Evolutionary conservation across 1,140 invertebrate species (phyloP).

Genomic region (Batillaria attramentaria): DNA sequence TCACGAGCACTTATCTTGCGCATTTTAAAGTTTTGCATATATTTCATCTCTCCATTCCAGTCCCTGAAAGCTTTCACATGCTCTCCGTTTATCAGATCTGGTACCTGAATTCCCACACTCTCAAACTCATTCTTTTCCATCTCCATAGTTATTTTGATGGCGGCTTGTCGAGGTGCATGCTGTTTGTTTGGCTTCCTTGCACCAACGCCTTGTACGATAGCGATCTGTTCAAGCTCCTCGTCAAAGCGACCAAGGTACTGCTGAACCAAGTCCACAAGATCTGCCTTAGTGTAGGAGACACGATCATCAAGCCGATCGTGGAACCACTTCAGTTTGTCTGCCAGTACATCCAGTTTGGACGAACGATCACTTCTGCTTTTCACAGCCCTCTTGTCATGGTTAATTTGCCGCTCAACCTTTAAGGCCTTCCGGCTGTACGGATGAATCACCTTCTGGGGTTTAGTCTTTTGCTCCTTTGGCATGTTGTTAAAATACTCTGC

Average conservation of each 20-base stretch:
- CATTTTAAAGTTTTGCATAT: constrained; percentile 58
- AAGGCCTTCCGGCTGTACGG: constrained; percentile 65
- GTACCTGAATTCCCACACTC: constrained; percentile 60
- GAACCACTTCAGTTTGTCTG: constrained; percentile 59
- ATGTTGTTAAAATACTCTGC: constrained; percentile 38
- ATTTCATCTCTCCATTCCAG: constrained; percentile 60
- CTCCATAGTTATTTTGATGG: constrained; percentile 58
- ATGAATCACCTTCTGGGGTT: constrained; percentile 58
- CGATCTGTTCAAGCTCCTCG: constrained; percentile 65
- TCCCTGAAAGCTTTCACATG: constrained; percentile 53
- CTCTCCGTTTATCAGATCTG: constrained; percentile 59
- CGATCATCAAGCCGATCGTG: constrained; percentile 43
- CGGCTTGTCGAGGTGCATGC: constrained; percentile 53
- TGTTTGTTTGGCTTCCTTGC: constrained; percentile 56
- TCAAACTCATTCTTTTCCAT: constrained; percentile 59
- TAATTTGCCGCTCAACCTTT: constrained; percentile 46
- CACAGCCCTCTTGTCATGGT: constrained; percentile 46
- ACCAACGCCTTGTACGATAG: constrained; percentile 58
- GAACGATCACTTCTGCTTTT: constrained; percentile 33
- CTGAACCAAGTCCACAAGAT: constrained; percentile 46
- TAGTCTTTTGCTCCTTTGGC: constrained; percentile 60
- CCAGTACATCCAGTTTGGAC: constrained; percentile 52
- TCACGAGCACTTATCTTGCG: constrained; percentile 50
- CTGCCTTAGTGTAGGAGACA: constrained; percentile 51
- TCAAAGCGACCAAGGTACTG: constrained; percentile 59